Evolutionary conservation across 2,113 vertebrate species (phyloP).

Genomic region (Eira barbara): DNA sequence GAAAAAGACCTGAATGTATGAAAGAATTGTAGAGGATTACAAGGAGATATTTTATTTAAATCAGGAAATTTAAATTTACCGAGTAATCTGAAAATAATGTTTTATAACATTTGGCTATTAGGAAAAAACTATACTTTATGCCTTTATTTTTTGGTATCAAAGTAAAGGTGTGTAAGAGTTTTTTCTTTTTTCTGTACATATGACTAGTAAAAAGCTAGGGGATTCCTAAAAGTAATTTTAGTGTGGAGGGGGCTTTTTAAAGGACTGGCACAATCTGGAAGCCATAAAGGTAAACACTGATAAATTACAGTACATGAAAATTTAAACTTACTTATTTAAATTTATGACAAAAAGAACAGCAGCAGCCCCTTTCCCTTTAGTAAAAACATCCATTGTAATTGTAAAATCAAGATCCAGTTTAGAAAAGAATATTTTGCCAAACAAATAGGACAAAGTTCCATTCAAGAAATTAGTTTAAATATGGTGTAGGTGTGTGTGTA

Average conservation of each 20-base stretch:
- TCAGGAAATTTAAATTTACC: neutral
- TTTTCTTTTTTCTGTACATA: neutral
- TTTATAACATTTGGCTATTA: neutral
- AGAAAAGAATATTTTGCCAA: neutral
- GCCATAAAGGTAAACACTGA: neutral
- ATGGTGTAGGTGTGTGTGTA: neutral
- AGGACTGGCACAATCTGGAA: neutral
- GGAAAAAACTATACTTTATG: neutral
- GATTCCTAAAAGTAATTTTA: neutral
- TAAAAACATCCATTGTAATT: neutral
- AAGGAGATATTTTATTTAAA: neutral
- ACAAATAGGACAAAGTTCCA: neutral
- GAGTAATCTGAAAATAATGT: neutral
- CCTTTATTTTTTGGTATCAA: neutral
- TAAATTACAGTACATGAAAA: neutral
- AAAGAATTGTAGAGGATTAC: neutral
- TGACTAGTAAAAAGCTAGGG: neutral
- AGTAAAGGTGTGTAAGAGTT: neutral
- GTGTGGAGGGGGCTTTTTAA: neutral
- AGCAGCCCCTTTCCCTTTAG: neutral
- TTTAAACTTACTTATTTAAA: neutral
- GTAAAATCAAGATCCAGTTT: neutral
- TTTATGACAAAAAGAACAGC: neutral
- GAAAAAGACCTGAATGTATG: neutral
- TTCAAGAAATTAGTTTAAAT: neutral